phyloP scores from a whole-genome alignment of 2,888 invertebrate species.

The Chymomyza caudatula region DNA sequence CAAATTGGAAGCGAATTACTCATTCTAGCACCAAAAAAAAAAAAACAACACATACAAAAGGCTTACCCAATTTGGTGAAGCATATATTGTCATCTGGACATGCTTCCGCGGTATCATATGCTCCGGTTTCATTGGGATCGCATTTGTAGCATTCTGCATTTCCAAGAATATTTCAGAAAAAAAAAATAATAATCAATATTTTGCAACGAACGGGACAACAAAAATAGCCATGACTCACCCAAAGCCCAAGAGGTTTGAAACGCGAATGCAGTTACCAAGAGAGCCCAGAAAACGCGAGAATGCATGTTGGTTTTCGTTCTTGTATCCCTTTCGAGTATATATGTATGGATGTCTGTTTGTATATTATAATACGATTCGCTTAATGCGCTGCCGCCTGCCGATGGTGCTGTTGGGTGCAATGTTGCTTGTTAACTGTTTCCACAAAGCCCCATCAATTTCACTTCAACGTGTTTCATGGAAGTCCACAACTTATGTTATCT shows the following conservation, averaged over 20 bases:
- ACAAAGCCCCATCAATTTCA: neutral
- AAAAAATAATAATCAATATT: neutral
- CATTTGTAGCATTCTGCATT: neutral
- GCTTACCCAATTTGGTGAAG: neutral
- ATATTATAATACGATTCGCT: neutral
- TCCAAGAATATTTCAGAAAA: neutral
- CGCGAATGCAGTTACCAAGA: neutral
- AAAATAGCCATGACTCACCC: neutral
- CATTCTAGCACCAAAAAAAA: neutral
- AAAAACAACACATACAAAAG: neutral
- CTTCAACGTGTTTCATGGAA: conserved; percentile 1
- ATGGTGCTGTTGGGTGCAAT: neutral
- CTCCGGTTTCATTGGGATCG: neutral
- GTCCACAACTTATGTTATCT: neutral
- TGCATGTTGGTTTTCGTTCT: neutral
- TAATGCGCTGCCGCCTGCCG: neutral
- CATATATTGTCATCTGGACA: neutral
- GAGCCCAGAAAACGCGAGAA: neutral
- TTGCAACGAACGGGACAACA: neutral
- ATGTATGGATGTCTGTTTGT: neutral
- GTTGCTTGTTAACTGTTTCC: neutral
- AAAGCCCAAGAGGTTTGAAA: neutral
- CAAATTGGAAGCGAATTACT: neutral
- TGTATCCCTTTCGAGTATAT: neutral
- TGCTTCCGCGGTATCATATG: neutral